Evolutionary conservation across 2,797 vertebrate species (phyloP).

Genomic region (Hemitrygon akajei): DNA sequence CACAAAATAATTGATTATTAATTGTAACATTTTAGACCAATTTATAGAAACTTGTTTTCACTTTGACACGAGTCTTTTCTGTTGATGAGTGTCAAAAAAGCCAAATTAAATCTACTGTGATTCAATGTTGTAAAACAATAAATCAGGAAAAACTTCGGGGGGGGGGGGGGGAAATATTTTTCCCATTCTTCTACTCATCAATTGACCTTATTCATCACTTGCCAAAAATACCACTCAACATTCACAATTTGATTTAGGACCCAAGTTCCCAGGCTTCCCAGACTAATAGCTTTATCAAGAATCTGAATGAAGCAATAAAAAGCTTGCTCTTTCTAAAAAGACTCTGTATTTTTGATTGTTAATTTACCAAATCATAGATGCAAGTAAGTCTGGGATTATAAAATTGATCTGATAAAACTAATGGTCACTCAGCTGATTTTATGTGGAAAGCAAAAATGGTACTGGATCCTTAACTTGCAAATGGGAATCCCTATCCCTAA

Average conservation of each 20-base stretch:
- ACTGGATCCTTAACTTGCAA: background rate
- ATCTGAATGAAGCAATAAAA: background rate
- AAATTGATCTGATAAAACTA: background rate
- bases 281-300: background rate
- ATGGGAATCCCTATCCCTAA: background rate
- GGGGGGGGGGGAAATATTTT: background rate
- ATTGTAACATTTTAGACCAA: no score
- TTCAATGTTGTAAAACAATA: no score
- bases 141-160: no score
- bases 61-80: no score
- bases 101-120: no score
- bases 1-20: no score
- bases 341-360: background rate
- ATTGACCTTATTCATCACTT: background rate
- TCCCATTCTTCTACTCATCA: background rate
- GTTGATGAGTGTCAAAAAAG: no score
- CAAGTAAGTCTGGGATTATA: background rate
- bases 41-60: no score
- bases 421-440: no score
- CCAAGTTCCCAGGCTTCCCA: background rate
- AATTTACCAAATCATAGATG: background rate
- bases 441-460: background rate
- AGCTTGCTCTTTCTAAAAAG: background rate
- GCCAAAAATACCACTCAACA: background rate
- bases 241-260: background rate